Base-by-base conservation (phyloP, 2,888 invertebrate genomes). In the Pyralis farinalis region DNA sequence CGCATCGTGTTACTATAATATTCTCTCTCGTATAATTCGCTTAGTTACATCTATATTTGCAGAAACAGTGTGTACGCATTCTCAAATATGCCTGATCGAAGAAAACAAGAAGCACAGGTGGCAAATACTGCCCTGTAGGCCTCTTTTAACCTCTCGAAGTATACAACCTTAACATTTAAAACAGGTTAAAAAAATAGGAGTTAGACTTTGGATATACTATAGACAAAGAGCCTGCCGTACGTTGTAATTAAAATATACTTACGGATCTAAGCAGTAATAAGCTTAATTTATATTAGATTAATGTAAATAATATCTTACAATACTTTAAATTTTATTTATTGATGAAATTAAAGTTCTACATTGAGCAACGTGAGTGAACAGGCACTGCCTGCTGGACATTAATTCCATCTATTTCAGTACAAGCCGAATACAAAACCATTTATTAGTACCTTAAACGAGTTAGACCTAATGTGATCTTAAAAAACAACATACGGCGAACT, bases 161-260 rank as follows among this genome's bases (percentile, higher is more conserved):
- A 82, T 85, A 83, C 66, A 79, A 75, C 67, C 85, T 85, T 87
- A 87, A 83, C 73, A 75, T 80, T 80, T 78, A 85, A 86, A 87
- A 87, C 73, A 86, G 87, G 82, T 75, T 87, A 87, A 87, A 87
- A 87, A 87, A 87, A 87, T 86, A 87, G 87, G 86, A 86, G 76
- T 81, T 84, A 84, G 83, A 85, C 69, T 81, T 85, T 86, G 87
- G 87, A 82, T 85, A 82, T 77, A 78, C 69, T 77, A 79, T 66
- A 71, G 71, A 56, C 49, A 57, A 56, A 45, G 55, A 59, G 58
- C 57, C 51, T 53, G 48, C 48, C 53, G 46, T 58, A 47, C 49
- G 57, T 38, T 43, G 45, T 8, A 7, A 5, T 12, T 31, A 25
- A 3, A 25, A 5, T 25, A 7, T 4, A 25, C 16, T 16, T 16